Evolutionary conservation across 2,797 vertebrate genomes (phyloP), one percentile per base, ranked within the genome.

Genomic region (Poeciliopsis infans): DNA sequence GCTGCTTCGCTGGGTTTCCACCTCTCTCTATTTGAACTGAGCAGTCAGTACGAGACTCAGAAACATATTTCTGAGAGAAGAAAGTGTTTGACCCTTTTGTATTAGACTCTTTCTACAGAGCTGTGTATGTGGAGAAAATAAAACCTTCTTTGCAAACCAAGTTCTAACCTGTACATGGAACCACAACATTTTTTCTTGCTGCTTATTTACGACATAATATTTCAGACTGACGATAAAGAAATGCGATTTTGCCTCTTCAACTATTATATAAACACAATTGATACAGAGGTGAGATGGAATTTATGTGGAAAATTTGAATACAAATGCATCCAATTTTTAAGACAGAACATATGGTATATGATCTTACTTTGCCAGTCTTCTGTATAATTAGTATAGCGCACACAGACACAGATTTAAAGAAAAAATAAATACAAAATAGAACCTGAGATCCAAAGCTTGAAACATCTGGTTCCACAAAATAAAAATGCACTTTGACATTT

Each of bases 1-100:
- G 61, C 71, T 39, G 46, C 78, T 74, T 85, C 51, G 47, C 47
- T 77, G 59, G 53, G 59, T 78, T 77, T 83, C 66, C 8, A 75
- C 57, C 39, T 71, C 83, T 86, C 83, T 84, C 61, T 70, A 45
- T 78, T 72, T 39, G 51, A 55, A 28, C 12, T 28, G 18, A 41
- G 25, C 8, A 69, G 41, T n/a, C 68, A n/a, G 68, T 45, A 28
- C 45, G 15, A 43, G 8, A 23, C 10, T 23, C 2, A 39, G 5
- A 25, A 7, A 13, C 41, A 45, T 1, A n/a, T 69, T 69, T 69
- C 25, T 45, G 66, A 45, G 39, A 43, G 41, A 28, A 25, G 1
- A 41, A 68, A 43, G 25, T 70, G 39, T 70, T 39, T n/a, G 55
- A 59, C 4, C 4, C n/a, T n/a, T 23, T 23, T 41, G 15, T 5